A percentile compares a stretch with the other conserved stretches of the same genome.
phyloP scores from a whole-genome alignment of 2,888 invertebrate genomes.

The Nebria salina region DNA sequence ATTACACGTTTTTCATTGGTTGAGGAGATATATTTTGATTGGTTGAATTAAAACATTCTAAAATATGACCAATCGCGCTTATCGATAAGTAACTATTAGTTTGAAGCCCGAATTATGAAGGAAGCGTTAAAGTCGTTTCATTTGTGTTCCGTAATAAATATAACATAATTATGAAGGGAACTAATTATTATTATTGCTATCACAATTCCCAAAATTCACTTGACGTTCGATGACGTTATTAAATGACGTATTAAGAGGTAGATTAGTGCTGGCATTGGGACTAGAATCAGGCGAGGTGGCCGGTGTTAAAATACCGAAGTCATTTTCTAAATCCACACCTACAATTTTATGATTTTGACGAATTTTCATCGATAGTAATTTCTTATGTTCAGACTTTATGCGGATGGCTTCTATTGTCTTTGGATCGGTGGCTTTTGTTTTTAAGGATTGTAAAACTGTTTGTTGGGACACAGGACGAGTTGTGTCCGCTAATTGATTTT shows the following conservation, averaged over 20 bases:
- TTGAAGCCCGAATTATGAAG: not conserved
- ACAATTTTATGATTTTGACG: slow-evolving; percentile 2
- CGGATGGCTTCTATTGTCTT: slow-evolving; percentile 22
- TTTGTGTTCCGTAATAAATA: not conserved
- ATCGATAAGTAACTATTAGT: not conserved
- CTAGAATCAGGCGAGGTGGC: slow-evolving; percentile 54
- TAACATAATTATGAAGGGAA: not conserved
- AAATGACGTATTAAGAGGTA: slow-evolving; percentile 10
- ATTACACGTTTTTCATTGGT: not conserved
- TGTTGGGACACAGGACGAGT: not conserved
- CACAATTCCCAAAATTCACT: slow-evolving; percentile 34
- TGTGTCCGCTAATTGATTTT: slow-evolving; percentile 13
- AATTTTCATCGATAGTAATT: not conserved
- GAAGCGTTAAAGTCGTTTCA: not conserved
- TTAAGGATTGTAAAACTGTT: not conserved
- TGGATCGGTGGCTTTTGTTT: slow-evolving; percentile 14
- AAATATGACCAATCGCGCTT: not conserved
- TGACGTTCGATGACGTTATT: slow-evolving; percentile 7
- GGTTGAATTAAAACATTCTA: not conserved
- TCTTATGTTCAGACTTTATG: slow-evolving; percentile 21
- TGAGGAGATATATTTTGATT: not conserved
- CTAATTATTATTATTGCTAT: slow-evolving; percentile 19
- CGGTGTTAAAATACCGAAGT: slow-evolving; percentile 57
- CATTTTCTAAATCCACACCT: slow-evolving; percentile 48
- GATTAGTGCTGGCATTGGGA: slow-evolving; percentile 20